Evolutionary conservation across 2,888 invertebrate species (phyloP).

Genomic region (Parnassius smintheus): DNA sequence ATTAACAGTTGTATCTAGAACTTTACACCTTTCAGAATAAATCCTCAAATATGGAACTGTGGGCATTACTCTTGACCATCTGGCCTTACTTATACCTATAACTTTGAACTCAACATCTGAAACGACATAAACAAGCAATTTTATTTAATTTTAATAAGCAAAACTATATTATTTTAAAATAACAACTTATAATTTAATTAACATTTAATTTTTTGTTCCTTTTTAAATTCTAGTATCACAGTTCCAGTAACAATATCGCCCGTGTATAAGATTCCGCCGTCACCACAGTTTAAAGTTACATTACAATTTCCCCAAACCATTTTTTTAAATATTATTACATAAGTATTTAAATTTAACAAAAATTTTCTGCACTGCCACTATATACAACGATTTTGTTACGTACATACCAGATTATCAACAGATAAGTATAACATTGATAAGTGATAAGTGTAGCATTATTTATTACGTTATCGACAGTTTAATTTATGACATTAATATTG

Average conservation of each 20-base stretch:
- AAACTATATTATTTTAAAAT: background rate
- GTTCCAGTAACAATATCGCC: conserved; percentile 69
- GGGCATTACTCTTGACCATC: conserved; percentile 62
- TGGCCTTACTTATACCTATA: conserved; percentile 56
- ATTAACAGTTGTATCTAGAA: conserved; percentile 51
- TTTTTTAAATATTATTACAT: conserved; percentile 24
- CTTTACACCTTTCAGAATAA: conserved; percentile 58
- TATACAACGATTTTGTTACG: conserved; percentile 20
- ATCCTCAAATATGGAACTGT: conserved; percentile 64
- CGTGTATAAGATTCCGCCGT: conserved; percentile 53
- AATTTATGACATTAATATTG: too few species aligned
- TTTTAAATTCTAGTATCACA: conserved; percentile 56
- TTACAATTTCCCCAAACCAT: conserved; percentile 60
- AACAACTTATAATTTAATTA: conserved; percentile 30
- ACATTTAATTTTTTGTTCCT: conserved; percentile 58
- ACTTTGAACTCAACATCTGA: conserved; percentile 61
- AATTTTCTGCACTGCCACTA: conserved; percentile 23
- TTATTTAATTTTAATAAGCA: too few species aligned
- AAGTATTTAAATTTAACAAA: conserved; percentile 4
- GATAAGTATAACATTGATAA: conserved; percentile 2
- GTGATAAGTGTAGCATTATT: background rate
- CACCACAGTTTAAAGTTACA: conserved; percentile 58
- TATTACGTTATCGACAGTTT: background rate
- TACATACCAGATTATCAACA: conserved; percentile 9
- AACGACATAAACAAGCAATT: conserved; percentile 25